phyloP scores from a whole-genome alignment of 2,888 invertebrate species.

The Allygus modestus region DNA sequence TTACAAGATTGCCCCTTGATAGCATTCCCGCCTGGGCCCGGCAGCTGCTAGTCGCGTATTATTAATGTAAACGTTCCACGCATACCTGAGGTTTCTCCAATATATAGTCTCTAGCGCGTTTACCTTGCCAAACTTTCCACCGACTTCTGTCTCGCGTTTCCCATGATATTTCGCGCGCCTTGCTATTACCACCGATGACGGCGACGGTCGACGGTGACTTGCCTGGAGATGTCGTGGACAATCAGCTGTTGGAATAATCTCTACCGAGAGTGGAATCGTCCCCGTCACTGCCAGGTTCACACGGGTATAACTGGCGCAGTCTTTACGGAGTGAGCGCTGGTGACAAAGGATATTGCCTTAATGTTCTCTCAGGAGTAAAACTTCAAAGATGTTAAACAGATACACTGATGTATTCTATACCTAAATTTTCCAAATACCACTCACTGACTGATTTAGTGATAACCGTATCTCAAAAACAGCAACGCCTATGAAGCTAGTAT shows the following conservation, averaged over 20 bases:
- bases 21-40: neutral
- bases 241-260: neutral
- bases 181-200: neutral
- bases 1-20: neutral
- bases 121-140: neutral
- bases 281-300: neutral
- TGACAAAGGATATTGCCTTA: too few species aligned
- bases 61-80: slow-evolving; percentile 4
- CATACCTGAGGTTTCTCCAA: slow-evolving; percentile 2
- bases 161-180: neutral
- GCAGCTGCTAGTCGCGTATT: slow-evolving; percentile 3
- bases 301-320: neutral
- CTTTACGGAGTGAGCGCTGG: too few species aligned
- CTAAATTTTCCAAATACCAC: too few species aligned
- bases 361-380: too few species aligned
- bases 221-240: neutral
- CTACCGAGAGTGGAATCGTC: neutral
- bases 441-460: too few species aligned
- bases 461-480: too few species aligned
- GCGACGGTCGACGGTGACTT: neutral
- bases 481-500: too few species aligned
- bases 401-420: too few species aligned
- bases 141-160: neutral
- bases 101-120: neutral
- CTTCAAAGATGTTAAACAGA: too few species aligned